Evolutionary conservation across 2,113 vertebrate species (phyloP).

Genomic region (Nansenia antarctica): DNA sequence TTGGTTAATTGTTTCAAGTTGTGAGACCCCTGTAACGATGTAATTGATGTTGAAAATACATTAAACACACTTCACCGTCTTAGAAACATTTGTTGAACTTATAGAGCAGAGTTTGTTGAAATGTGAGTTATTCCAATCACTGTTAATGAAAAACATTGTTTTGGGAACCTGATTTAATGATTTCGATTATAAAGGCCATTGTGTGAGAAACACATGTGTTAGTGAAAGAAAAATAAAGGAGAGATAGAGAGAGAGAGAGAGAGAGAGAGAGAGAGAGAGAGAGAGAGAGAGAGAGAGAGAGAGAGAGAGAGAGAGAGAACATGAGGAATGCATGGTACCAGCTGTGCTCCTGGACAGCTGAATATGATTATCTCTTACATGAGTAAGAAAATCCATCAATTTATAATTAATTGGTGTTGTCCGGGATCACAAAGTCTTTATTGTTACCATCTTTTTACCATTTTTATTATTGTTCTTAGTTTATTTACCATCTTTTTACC

Average conservation of each 20-base stretch:
- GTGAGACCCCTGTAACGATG: not conserved
- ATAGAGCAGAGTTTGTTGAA: conserved; percentile 4
- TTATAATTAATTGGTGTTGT: not conserved
- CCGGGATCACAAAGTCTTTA: not conserved
- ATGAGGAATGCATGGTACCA: not conserved
- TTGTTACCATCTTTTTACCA: not conserved
- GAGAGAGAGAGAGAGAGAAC: not conserved
- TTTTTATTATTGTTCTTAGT: not conserved
- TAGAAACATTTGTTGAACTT: conserved; percentile 10
- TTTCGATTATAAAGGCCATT: not conserved
- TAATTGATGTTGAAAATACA: conserved; percentile 11
- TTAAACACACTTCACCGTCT: not conserved
- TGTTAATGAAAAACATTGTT: conserved; percentile 19
- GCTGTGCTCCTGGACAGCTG: conserved; percentile 17
- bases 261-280: not conserved
- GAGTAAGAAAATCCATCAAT: not conserved
- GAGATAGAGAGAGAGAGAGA: too few species aligned
- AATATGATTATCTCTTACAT: conserved; percentile 12
- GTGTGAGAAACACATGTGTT: not conserved
- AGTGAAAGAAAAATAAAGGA: not conserved
- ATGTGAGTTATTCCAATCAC: not conserved
- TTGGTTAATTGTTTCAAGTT: conserved; percentile 14
- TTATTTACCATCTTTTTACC: conserved; percentile 3
- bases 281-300: not conserved
- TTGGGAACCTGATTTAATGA: not conserved